Base-by-base conservation (phyloP, 2,797 vertebrate genomes). In the Hydrocynus forskahlii region DNA sequence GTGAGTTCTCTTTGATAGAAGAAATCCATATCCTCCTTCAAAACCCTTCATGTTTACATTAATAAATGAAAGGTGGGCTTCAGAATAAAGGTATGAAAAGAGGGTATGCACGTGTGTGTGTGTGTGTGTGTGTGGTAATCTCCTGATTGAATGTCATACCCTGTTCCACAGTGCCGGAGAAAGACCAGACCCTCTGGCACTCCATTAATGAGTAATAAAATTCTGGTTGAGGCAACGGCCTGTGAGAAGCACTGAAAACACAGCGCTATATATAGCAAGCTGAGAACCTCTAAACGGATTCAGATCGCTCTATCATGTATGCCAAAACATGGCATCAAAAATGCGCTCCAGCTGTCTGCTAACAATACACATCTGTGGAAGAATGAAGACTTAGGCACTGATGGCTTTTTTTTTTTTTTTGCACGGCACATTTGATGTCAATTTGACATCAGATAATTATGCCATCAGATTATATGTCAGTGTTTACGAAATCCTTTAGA, bases 121-220 rank as follows among this genome's bases (percentile, higher is more conserved):
- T 23, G 45, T 16, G 10, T 2, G 43, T 4, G 57, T 35, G 62
- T 16, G 29, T 48, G 59, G 10, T 67, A 67, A 63, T 77, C 68
- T 71, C 73, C 40, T 74, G 57, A 71, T 62, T 66, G 38, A 57
- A 69, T 75, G 66, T 84, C 50, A 75, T 55, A 80, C 79, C 29
- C 13, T 75, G 59, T 81, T 76, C 14, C 72, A 45, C 1, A 81
- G 40, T 45, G 17, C 67, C 67, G 85, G 86, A 90, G 55, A 75
- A 84, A 87, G 76, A 77, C 82, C 83, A 86, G 84, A 81, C 57
- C 79, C 62, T 75, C 73, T 82, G 68, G 35, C 76, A 74, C 55
- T 75, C 79, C 80, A 84, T 85, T 86, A 88, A 86, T 84, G 78
- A 87, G 75, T 84, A 86, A 86, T 88, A 84, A 77, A 88, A 82